Base-by-base conservation (phyloP, 2,888 invertebrate species). In the Eurytoma californica region DNA sequence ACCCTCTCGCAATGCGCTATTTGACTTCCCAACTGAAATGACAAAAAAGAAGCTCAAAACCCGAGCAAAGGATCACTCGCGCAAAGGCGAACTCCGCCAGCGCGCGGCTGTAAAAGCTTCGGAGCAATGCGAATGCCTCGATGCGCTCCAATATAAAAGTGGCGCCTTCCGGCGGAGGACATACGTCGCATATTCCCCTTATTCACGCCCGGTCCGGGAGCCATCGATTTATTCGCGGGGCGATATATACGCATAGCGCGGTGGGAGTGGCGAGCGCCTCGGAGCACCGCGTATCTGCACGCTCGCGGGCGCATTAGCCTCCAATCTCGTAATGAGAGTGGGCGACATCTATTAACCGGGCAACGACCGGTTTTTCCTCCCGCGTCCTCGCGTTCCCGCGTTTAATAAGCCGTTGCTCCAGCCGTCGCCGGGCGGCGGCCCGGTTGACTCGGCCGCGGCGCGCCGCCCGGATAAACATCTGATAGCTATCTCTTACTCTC, bases 331-430 rank as follows among this genome's bases (percentile, higher is more conserved):
- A 80, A 77, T 77, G 73, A 80, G 77, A 80, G 80, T 74, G 73
- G 80, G 80, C 73, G 80, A 80, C 80, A 77, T 80, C 77, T 73
- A 80, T 80, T 80, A 77, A 73, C 30, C 69, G 73, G 58, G 13
- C 69, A 49, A 65, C 80, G 73, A 80, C 80, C 80, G 80, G 80
- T 80, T 80, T 77, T 80, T 70, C 76, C 76, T 61, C 14, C 14
- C 12, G 28, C 61, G 58, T 13, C 58, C 24, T n/a, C 24, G 58
- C 49, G 49, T n/a, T 12, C 51, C 3, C 16, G 66, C 20, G 58
- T 69, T 69, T 69, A 69, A 69, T 69, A 69, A 69, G 69, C 69
- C 39, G 61, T 47, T 66, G 65, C 58, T 5, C 55, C 49, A 70
- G 47, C 70, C 69, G 76, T 70, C 70, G 63, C 63, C 24, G 9